Evolutionary conservation across 2,113 vertebrate species (phyloP).

Genomic region (human): GRCh38 chr14:29192001-29192500

Average conservation of each 20-base stretch:
- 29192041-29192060: not conserved
- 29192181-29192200: not conserved
- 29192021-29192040: not conserved
- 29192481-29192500: not conserved
- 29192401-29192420: not conserved
- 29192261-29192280: not conserved
- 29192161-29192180: not conserved
- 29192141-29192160: not conserved
- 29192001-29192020: not conserved
- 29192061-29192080: not conserved
- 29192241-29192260: not conserved
- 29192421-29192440: not conserved
- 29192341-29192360: not conserved
- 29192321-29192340: not conserved
- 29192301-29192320: not conserved
- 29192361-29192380: not conserved
- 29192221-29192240: not conserved
- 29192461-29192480: not conserved
- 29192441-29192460: not conserved
- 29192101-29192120: not conserved
- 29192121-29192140: not conserved
- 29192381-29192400: not conserved
- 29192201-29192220: not conserved
- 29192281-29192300: not conserved
- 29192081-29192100: not conserved